A percentile compares a stretch with the other conserved stretches of the same genome.
Evolutionary conservation across 35 echinoderm and acorn worm genomes (phyloP).

Genomic region (Apostichopus californicus): DNA sequence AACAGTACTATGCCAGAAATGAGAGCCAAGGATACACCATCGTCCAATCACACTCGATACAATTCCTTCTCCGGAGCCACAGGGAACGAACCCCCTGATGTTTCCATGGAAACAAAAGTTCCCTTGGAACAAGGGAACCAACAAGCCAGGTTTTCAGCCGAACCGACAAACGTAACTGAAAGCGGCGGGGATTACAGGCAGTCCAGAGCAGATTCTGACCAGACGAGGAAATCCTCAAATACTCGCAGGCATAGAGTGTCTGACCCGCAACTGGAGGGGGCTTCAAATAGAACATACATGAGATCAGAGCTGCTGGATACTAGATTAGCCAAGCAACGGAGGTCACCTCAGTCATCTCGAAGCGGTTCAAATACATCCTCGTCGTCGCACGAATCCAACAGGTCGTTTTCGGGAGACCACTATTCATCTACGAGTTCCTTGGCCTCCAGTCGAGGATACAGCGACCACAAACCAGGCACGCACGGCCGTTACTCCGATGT

Average conservation of each 20-base stretch:
- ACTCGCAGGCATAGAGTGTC: neutral
- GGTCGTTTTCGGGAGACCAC: conserved; percentile 6
- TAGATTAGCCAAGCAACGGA: neutral
- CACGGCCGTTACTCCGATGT: conserved; percentile 37
- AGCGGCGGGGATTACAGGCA: conserved; percentile 14
- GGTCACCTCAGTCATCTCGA: conserved; percentile 16
- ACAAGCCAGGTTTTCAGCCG: neutral
- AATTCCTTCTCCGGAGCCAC: conserved; percentile 19
- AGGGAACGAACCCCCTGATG: conserved; percentile 33
- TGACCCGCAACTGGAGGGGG: conserved; percentile 12
- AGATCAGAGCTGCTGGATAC: neutral
- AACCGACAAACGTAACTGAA: neutral
- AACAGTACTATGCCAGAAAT: conserved; percentile 35
- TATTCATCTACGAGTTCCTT: conserved; percentile 45
- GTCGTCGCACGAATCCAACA: conserved; percentile 23
- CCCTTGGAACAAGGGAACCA: neutral
- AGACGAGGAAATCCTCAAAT: neutral
- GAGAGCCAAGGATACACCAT: neutral
- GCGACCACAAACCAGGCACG: neutral
- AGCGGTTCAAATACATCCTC: conserved; percentile 36
- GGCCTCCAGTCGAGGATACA: conserved; percentile 14
- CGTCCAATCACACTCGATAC: neutral
- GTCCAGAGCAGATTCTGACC: conserved; percentile 43
- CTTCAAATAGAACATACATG: neutral
- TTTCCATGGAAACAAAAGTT: conserved; percentile 48